Base-by-base conservation (phyloP, 2,888 invertebrate genomes). In the Hartigia nigra region DNA sequence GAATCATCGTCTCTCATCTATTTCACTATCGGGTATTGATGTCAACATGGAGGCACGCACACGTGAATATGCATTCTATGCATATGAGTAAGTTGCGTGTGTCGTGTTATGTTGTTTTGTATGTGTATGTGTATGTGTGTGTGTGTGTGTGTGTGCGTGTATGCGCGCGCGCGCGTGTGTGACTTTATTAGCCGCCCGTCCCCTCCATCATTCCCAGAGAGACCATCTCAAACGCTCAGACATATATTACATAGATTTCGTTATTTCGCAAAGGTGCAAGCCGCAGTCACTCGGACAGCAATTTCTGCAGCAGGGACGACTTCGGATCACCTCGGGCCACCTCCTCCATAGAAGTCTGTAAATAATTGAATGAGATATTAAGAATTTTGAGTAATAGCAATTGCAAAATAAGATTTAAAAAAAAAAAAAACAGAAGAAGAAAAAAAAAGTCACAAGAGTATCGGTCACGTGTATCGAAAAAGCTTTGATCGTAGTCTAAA, bases 241-340 rank as follows among this genome's bases (percentile, higher is more conserved):
- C 85, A 86, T 87, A 88, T 88, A 87, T 89, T 88, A 90, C 92
- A 92, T 92, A 91, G 90, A 92, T 91, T 91, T 92, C 90, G 91
- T 91, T 92, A 92, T 91, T 92, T 91, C 89, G 91, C 92, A 92
- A 92, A 87, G 89, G 86, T 84, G 88, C 88, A 87, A 87, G 89
- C 89, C 85, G 88, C 90, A 92, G 92, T 95, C 94, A 95, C 94
- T 97, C 96, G 87, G 97, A 97, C 91, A 97, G 93, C 91, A 97
- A 94, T 93, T 97, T 96, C 93, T 97, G 96, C 89, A 97, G 94
- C 92, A 97, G 93, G 91, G 96, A 96, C 87, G 96, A 95, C 89
- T 93, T 95, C 92, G 95, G 95, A 94, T 96, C 96, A 94, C 95
- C 95, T 93, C 93, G 95, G 92, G 93, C 94, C 90, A 93, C 94